phyloP scores from a whole-genome alignment of 2,797 vertebrate genomes.

The Moxostoma hubbsi region DNA sequence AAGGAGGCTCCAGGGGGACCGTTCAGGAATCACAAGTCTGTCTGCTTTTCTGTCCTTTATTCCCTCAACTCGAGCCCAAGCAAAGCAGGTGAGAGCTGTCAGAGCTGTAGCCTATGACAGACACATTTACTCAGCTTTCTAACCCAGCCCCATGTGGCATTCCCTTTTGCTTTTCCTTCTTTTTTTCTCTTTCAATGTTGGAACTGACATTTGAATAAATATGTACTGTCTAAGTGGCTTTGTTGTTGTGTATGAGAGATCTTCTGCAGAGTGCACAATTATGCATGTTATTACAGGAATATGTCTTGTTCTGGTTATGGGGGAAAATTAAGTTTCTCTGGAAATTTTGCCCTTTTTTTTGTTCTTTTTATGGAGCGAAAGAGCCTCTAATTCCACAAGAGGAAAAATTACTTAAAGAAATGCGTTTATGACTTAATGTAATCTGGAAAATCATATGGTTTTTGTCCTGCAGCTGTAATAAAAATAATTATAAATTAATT shows the following conservation, averaged over 20 bases:
- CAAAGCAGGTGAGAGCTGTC: conserved; percentile 68
- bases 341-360: conserved; percentile 76
- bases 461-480: conserved; percentile 71
- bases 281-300: conserved; percentile 82
- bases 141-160: conserved; percentile 73
- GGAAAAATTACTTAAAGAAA: conserved; percentile 77
- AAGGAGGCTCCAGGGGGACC: conserved; percentile 76
- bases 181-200: conserved; percentile 58
- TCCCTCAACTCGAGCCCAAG: conserved; percentile 73
- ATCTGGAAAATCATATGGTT: conserved; percentile 77
- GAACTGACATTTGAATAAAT: conserved; percentile 82
- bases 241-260: conserved; percentile 78
- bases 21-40: conserved; percentile 76
- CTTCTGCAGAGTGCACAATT: conserved; percentile 79
- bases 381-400: conserved; percentile 72
- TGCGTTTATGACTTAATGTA: conserved; percentile 78
- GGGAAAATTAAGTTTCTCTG: conserved; percentile 81
- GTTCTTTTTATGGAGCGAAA: conserved; percentile 42
- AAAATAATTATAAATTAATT: conserved; percentile 82
- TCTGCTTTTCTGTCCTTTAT: conserved; percentile 69
- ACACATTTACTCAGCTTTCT: conserved; percentile 76
- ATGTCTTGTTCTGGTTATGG: conserved; percentile 81
- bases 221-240: conserved; percentile 80
- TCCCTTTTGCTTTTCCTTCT: conserved; percentile 57
- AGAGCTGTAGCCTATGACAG: conserved; percentile 72